phyloP scores from a whole-genome alignment of 2,888 invertebrate species.

The Drosophila histrio region DNA sequence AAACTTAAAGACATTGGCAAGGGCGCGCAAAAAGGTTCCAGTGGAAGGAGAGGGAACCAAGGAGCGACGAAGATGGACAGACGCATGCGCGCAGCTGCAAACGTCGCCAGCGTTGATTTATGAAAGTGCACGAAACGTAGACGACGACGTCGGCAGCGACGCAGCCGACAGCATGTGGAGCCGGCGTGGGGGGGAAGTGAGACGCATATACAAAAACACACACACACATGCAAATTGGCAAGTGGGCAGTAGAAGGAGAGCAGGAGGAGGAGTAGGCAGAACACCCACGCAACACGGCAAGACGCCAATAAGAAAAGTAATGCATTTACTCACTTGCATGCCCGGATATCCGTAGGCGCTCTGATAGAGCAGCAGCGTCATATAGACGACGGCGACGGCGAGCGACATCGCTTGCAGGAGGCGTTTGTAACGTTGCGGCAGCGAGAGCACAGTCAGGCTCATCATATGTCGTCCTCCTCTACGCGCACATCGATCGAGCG shows the following conservation, averaged over 20 bases:
- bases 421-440: slow-evolving; percentile 84
- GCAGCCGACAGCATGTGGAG: not conserved
- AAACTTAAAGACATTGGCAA: slow-evolving; percentile 56
- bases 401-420: slow-evolving; percentile 84
- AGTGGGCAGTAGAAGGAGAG: not conserved
- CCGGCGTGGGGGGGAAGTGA: not conserved
- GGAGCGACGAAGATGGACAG: slow-evolving; percentile 14
- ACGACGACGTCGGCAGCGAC: slow-evolving; percentile 10
- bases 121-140: slow-evolving; percentile 75
- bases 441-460: slow-evolving; percentile 84
- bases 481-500: slow-evolving; percentile 62
- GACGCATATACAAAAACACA: slow-evolving; percentile 26
- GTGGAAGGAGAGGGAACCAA: not conserved
- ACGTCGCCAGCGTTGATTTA: slow-evolving; percentile 74
- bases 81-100: slow-evolving; percentile 79
- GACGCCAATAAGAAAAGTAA: not conserved
- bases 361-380: slow-evolving; percentile 84
- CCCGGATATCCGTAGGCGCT: slow-evolving; percentile 84
- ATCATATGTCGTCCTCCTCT: slow-evolving; percentile 78
- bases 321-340: slow-evolving; percentile 78
- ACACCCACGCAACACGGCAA: slow-evolving; percentile 35
- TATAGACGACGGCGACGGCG: slow-evolving; percentile 84
- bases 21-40: slow-evolving; percentile 77
- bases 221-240: slow-evolving; percentile 64
- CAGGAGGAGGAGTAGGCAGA: not conserved